phyloP scores from a whole-genome alignment of 1,140 invertebrate species.

The Glossosoma conforme region DNA sequence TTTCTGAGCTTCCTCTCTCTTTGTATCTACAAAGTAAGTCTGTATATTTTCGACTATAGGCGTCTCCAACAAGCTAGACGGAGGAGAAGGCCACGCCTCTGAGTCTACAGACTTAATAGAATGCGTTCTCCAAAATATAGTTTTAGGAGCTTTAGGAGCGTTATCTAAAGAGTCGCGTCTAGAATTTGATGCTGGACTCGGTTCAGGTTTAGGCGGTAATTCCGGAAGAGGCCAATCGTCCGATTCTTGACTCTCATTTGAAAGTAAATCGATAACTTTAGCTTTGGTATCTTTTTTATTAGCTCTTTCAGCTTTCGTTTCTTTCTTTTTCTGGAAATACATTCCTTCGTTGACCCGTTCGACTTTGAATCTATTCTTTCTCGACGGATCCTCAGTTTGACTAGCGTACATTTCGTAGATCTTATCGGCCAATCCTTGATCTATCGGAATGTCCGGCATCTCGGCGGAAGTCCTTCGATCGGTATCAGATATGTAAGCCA shows the following conservation, averaged over 20 bases:
- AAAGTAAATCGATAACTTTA: slow-evolving; percentile 20
- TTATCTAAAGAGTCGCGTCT: no score
- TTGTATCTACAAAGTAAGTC: slow-evolving; percentile 74
- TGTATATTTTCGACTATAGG: slow-evolving; percentile 73
- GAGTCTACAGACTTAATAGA: slow-evolving; percentile 50
- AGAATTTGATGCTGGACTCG: slow-evolving; percentile 30
- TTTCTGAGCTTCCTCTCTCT: slow-evolving; percentile 62
- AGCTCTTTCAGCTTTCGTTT: slow-evolving; percentile 33
- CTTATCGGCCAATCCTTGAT: slow-evolving; percentile 47
- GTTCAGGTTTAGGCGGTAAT: slow-evolving; percentile 43
- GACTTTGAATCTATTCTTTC: slow-evolving; percentile 25
- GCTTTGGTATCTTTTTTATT: slow-evolving; percentile 30
- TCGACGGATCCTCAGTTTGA: slow-evolving; percentile 39
- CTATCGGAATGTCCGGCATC: slow-evolving; percentile 74
- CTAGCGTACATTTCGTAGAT: slow-evolving; percentile 51
- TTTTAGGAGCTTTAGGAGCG: slow-evolving; percentile 40
- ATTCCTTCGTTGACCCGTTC: slow-evolving; percentile 28
- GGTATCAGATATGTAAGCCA: slow-evolving; percentile 66
- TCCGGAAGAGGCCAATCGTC: slow-evolving; percentile 67
- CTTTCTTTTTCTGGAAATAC: slow-evolving; percentile 32
- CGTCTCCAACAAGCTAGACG: slow-evolving; percentile 63
- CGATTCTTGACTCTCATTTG: slow-evolving; percentile 57
- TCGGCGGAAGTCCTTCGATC: slow-evolving; percentile 74
- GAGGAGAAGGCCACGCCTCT: slow-evolving; percentile 73
- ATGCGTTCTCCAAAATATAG: slow-evolving; percentile 46